Evolutionary conservation across 2,888 invertebrate genomes (phyloP), one percentile per base, ranked within the genome.

Genomic region (Dichetophora obliterata): DNA sequence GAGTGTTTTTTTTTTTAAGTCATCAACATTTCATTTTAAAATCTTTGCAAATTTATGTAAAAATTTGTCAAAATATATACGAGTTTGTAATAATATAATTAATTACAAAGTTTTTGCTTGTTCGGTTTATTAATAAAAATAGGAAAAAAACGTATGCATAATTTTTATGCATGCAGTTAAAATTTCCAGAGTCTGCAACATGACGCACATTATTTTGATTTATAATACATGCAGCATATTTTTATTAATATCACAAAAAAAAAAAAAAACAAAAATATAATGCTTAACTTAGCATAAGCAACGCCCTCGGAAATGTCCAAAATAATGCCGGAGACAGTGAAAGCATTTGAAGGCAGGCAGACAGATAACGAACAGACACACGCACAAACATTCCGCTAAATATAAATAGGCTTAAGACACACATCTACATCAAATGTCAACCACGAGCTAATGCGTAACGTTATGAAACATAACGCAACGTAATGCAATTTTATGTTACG

Each of bases 271-370:
- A n/a, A n/a, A n/a, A n/a, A n/a, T n/a, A 54, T 19, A 19, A 54
- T 54, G 6, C 54, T 11, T 19, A 24, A 68, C 68, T 50, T 6
- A 50, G 24, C 50, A 72, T 50, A 59, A 72, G 11, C 24, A 48
- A 72, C 72, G 72, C 72, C 72, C 72, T 22, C 72, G 43, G 61
- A 48, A 61, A 61, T 43, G 72, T 48, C 61, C 34, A 61, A 72
- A 72, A 61, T 54, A 24, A 43, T 34, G 27, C 24, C 14, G 52
- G 24, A 69, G 52, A 52, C 16, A 27, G 48, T 16, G 22, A 16
- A 69, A 19, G 48, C 4, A 19, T 6, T 19, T 9, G 54, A n/a
- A 54, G 54, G 22, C 54, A 54, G 54, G 22, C 54, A 54, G 61
- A 11, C 27, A 27, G 61, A 31, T 31, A 61, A 24, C 22, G 14